These are phyloP conservation scores for Sussaba pulchella DNA, from an alignment of 2,888 invertebrate species.

Conservation along the genomic window DNA sequence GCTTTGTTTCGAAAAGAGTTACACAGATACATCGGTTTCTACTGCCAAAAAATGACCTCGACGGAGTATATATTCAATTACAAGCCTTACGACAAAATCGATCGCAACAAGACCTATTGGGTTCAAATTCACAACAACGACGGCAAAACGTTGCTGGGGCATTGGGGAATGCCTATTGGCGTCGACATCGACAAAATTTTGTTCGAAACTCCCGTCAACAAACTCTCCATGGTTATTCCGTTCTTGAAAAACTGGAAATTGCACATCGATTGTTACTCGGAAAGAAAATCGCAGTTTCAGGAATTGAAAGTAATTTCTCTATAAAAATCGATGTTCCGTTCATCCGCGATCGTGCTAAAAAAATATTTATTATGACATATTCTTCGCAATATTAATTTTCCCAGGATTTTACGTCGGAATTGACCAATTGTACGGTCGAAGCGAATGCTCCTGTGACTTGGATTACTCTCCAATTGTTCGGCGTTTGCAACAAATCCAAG, in stretches of 20 bases:
- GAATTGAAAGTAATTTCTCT: constrained; percentile 65
- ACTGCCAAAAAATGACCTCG: constrained; percentile 63
- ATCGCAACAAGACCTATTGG: constrained; percentile 39
- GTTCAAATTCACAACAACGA: constrained; percentile 69
- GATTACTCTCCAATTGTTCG: neutral
- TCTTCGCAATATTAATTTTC: neutral
- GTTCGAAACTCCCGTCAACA: constrained; percentile 63
- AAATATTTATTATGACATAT: neutral
- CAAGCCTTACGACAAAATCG: constrained; percentile 34
- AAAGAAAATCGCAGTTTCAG: constrained; percentile 69
- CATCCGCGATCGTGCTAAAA: too few relatives aligned
- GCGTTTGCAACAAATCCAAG: neutral
- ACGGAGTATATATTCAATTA: constrained; percentile 71
- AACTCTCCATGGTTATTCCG: constrained; percentile 37
- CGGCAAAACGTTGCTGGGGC: constrained; percentile 67
- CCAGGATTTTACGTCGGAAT: neutral
- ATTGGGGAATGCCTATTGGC: constrained; percentile 74
- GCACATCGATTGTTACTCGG: constrained; percentile 68
- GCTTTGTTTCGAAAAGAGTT: constrained; percentile 62
- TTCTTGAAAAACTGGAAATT: constrained; percentile 72
- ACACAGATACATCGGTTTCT: constrained; percentile 69
- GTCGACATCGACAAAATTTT: constrained; percentile 68
- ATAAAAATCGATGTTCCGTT: neutral
- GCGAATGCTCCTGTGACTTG: too few relatives aligned
- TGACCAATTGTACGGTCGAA: neutral